These are phyloP conservation scores for Semnornis frantzii DNA, from an alignment of 2,113 vertebrate genomes.

Conservation along the genomic window DNA sequence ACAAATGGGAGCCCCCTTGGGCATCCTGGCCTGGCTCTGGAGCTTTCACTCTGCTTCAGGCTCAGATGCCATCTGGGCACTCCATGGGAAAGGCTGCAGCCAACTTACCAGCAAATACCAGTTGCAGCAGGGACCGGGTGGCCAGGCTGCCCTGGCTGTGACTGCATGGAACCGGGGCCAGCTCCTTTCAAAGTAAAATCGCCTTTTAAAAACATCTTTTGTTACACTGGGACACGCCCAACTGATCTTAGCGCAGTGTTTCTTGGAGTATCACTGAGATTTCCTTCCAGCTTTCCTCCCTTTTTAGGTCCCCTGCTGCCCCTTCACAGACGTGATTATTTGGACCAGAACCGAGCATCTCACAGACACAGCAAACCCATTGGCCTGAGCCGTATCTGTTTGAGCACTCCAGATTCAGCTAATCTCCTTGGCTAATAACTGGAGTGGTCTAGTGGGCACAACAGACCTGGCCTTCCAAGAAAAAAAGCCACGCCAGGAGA, in stretches of 20 bases:
- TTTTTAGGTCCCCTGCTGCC: neutral
- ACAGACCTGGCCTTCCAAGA: neutral
- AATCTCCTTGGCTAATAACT: fast-evolving
- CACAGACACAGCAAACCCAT: neutral
- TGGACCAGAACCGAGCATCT: neutral
- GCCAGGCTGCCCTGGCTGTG: neutral
- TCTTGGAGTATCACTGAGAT: neutral
- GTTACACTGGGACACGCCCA: neutral
- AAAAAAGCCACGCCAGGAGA: neutral
- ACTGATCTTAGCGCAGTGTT: neutral
- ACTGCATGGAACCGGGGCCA: neutral
- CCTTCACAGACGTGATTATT: neutral
- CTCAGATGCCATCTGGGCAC: neutral
- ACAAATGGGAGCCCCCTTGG: fast-evolving
- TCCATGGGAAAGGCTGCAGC: neutral
- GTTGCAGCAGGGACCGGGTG: neutral
- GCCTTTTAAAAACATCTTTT: neutral
- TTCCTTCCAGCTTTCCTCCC: neutral
- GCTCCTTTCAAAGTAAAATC: neutral
- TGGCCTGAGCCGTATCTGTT: neutral
- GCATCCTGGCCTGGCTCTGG: neutral
- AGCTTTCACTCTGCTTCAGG: too few species aligned
- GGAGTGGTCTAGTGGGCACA: neutral
- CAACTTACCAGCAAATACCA: too few species aligned
- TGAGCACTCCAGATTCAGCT: neutral